Conservation (phyloP, 2,113 vertebrate genomes). For the Phalacrocorax brasilianus region DNA sequence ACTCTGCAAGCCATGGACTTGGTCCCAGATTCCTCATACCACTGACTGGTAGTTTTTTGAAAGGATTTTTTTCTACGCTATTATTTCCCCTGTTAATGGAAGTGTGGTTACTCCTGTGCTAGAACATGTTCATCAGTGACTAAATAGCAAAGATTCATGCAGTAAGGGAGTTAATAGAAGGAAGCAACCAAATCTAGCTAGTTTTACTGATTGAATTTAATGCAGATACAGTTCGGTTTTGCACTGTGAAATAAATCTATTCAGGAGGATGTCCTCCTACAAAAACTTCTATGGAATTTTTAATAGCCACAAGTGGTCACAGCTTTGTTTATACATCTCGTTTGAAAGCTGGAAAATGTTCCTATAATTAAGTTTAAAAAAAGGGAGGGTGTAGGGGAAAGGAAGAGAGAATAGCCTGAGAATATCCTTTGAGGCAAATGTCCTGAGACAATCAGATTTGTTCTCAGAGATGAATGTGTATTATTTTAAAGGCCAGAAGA, state of each 20-base stretch:
- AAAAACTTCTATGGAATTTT: constrained; percentile 33
- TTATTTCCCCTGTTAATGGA: background rate
- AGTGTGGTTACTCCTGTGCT: background rate
- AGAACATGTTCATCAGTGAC: background rate
- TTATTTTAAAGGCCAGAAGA: constrained; percentile 43
- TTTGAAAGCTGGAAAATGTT: constrained; percentile 44
- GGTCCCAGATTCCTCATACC: background rate
- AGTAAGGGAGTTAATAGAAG: background rate
- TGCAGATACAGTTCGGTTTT: background rate
- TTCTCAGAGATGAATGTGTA: constrained; percentile 37
- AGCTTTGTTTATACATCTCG: constrained; percentile 41
- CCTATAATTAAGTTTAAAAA: background rate
- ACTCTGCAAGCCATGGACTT: background rate
- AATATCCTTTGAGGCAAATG: constrained; percentile 34
- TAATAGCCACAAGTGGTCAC: constrained; percentile 34
- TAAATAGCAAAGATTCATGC: background rate
- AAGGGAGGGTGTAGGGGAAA: background rate
- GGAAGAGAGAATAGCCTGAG: constrained; percentile 45
- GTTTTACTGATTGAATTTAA: background rate
- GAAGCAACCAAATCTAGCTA: background rate
- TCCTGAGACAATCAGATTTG: constrained; percentile 13
- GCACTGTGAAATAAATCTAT: background rate
- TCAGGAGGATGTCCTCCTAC: constrained; percentile 27
- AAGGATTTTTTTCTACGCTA: background rate
- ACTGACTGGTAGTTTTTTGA: background rate